Conservation (phyloP, 2,888 invertebrate genomes). For the Isotomurus palustris region DNA sequence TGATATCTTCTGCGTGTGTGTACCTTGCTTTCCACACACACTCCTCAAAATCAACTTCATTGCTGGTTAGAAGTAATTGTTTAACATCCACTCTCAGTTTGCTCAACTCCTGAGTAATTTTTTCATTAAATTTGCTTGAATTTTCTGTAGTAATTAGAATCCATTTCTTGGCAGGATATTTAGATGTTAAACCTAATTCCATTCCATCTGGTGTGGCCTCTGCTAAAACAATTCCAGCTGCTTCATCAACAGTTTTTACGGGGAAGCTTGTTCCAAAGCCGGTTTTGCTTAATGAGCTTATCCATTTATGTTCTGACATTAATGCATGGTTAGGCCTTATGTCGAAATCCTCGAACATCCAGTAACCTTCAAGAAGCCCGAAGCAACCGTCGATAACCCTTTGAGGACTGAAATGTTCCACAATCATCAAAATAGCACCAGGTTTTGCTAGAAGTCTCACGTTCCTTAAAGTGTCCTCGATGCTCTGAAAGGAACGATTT, state of each 20-base stretch:
- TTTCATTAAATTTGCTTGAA: too few relatives aligned
- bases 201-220: neutral
- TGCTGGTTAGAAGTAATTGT: too few relatives aligned
- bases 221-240: slow-evolving; percentile 10
- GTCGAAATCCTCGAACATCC: slow-evolving; percentile 21
- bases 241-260: slow-evolving; percentile 13
- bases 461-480: slow-evolving; percentile 13
- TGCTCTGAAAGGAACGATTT: too few relatives aligned
- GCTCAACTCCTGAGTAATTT: too few relatives aligned
- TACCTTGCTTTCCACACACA: too few relatives aligned
- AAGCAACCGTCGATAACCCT: slow-evolving; percentile 13
- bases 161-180: too few relatives aligned
- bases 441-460: slow-evolving; percentile 9
- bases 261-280: slow-evolving; percentile 4
- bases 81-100: too few relatives aligned
- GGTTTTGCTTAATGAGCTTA: neutral
- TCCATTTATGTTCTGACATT: slow-evolving; percentile 6
- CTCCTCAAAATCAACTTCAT: too few relatives aligned
- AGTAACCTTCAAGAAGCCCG: slow-evolving; percentile 27
- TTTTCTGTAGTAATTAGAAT: too few relatives aligned
- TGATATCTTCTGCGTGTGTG: too few relatives aligned
- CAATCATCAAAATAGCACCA: slow-evolving; percentile 12
- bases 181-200: too few relatives aligned
- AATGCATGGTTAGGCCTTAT: slow-evolving; percentile 21
- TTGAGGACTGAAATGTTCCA: slow-evolving; percentile 13